Evolutionary conservation across 2,797 vertebrate species (phyloP).

Genomic region (Astyanax mexicanus): DNA sequence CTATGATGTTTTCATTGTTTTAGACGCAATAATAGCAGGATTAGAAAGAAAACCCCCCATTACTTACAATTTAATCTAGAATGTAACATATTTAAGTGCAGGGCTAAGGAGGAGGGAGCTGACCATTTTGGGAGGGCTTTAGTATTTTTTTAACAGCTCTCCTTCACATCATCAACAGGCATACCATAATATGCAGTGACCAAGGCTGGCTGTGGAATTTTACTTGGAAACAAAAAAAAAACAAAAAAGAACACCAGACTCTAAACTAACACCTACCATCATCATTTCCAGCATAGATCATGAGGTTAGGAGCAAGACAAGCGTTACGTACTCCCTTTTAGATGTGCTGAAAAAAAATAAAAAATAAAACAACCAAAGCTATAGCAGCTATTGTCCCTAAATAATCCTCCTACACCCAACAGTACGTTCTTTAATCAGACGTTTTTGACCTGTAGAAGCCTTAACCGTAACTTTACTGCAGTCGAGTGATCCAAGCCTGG

Average conservation of each 20-base stretch:
- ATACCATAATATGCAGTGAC: neutral
- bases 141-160: neutral
- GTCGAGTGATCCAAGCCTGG: constrained; percentile 7
- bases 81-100: neutral
- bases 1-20: neutral
- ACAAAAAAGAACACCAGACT: constrained; percentile 8
- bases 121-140: neutral
- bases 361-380: neutral
- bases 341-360: neutral
- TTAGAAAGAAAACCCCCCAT: constrained; percentile 7
- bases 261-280: neutral
- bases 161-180: neutral
- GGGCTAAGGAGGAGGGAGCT: neutral
- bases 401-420: constrained; percentile 8
- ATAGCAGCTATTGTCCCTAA: constrained; percentile 12
- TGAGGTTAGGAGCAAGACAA: neutral
- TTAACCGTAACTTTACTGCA: constrained; percentile 12
- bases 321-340: constrained; percentile 43
- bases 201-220: constrained; percentile 10
- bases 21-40: neutral
- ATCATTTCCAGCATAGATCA: neutral
- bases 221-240: constrained; percentile 4
- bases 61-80: constrained; percentile 1
- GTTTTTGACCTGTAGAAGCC: constrained; percentile 11
- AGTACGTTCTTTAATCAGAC: constrained; percentile 11